Evolutionary conservation across 2,797 vertebrate species (phyloP).

Genomic region (Emydoidea blandingii): DNA sequence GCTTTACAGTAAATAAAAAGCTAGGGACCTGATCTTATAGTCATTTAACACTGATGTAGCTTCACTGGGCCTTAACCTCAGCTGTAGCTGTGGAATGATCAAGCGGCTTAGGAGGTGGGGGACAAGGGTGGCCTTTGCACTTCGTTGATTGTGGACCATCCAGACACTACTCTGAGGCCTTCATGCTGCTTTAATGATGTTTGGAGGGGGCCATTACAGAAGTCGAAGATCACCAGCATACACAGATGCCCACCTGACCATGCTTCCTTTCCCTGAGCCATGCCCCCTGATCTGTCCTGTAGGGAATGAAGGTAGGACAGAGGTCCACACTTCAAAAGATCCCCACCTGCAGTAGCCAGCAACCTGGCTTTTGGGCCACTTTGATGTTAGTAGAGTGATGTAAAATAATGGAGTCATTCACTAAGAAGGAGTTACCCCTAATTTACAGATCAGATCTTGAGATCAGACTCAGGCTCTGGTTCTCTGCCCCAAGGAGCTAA

Average conservation of each 20-base stretch:
- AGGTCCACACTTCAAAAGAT: not conserved
- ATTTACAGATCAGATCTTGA: not conserved
- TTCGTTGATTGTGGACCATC: not conserved
- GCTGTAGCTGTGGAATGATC: not conserved
- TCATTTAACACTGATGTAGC: not conserved
- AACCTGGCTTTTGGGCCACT: not conserved
- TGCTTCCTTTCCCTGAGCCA: not conserved
- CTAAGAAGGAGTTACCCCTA: not conserved
- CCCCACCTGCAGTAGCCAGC: not conserved
- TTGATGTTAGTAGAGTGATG: not conserved
- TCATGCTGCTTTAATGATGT: not conserved
- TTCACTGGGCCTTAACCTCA: not conserved
- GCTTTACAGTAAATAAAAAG: not conserved
- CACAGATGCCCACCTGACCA: not conserved
- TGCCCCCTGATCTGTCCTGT: not conserved
- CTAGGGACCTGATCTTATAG: not conserved
- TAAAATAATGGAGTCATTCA: not conserved
- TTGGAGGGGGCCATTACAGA: not conserved
- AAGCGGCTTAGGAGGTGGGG: not conserved
- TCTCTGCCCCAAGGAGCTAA: not conserved
- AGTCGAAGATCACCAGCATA: not conserved
- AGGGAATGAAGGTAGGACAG: not conserved
- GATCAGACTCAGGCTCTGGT: not conserved
- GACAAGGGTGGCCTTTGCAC: not conserved
- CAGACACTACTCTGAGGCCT: not conserved